These are phyloP conservation scores for Temnothorax nylanderi DNA, from an alignment of 1,140 invertebrate species.

Conservation along the genomic window DNA sequence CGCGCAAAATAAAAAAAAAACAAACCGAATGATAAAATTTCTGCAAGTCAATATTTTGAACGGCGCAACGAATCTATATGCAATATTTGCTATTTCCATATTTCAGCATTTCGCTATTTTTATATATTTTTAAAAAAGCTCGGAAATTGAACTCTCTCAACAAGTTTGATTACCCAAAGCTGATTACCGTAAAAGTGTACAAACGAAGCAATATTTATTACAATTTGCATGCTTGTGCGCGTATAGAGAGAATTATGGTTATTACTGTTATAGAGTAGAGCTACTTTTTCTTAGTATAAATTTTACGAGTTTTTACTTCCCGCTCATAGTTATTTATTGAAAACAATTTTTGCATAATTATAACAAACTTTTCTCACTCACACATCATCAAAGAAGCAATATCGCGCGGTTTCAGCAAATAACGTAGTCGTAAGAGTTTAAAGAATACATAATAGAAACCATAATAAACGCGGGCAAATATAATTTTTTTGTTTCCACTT, in stretches of 20 bases:
- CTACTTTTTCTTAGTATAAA: conserved; percentile 17
- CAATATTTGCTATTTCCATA: conserved; percentile 43
- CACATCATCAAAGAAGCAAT: conserved; percentile 7
- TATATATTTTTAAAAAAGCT: conserved; percentile 25
- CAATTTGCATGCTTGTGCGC: conserved; percentile 17
- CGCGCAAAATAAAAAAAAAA: conserved; percentile 33
- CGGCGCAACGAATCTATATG: neutral
- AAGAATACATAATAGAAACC: neutral
- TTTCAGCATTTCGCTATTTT: conserved; percentile 36
- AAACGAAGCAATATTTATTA: conserved; percentile 18
- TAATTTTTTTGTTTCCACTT: conserved; percentile 14
- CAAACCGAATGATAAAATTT: conserved; percentile 39
- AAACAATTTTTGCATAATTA: conserved; percentile 26
- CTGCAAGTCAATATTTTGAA: conserved; percentile 44
- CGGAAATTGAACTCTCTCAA: conserved; percentile 7
- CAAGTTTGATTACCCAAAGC: conserved; percentile 30
- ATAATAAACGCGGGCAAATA: conserved; percentile 21
- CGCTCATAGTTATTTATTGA: neutral
- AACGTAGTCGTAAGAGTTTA: neutral
- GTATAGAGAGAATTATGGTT: conserved; percentile 26
- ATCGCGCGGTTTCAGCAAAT: neutral
- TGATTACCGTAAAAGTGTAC: conserved; percentile 12
- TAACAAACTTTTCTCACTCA: neutral
- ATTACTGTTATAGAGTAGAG: conserved; percentile 21
- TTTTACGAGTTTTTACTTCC: conserved; percentile 17